Percentiles rank a stretch among this genome's conserved stretches.
Evolutionary conservation across 2,113 vertebrate species (phyloP).

Genomic region (Eptatretus burgeri): DNA sequence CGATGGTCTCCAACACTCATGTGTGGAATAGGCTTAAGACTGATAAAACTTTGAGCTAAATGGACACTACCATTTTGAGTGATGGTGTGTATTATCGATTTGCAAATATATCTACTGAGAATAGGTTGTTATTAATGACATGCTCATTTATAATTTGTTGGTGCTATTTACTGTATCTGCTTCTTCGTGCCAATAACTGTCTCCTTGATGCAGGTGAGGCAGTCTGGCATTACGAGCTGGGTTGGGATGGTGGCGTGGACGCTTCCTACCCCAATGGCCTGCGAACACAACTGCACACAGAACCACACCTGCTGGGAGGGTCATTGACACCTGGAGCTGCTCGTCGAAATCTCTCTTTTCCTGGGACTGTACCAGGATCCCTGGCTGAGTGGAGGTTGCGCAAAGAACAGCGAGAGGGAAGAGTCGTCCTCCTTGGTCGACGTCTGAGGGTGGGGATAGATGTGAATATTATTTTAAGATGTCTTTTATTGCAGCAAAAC

Average conservation of each 20-base stretch:
- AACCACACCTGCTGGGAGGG: not conserved
- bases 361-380: not conserved
- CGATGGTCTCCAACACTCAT: too few relatives aligned
- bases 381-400: not conserved
- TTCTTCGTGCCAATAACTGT: too few relatives aligned
- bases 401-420: not conserved
- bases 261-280: not conserved
- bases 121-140: too few relatives aligned
- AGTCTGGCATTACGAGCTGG: not conserved
- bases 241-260: not conserved
- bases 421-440: not conserved
- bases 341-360: not conserved
- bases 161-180: too few relatives aligned
- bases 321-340: not conserved
- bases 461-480: too few relatives aligned
- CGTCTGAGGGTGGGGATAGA: slow-evolving; percentile 14
- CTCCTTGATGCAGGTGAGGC: not conserved
- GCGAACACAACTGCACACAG: not conserved
- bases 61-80: too few relatives aligned
- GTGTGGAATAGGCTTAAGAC: too few relatives aligned
- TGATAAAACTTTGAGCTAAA: too few relatives aligned
- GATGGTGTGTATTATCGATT: too few relatives aligned
- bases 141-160: too few relatives aligned
- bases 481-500: too few relatives aligned
- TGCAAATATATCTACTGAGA: too few relatives aligned